phyloP scores from a whole-genome alignment of 2,113 vertebrate genomes.

The Protobothrops flavoviridis region DNA sequence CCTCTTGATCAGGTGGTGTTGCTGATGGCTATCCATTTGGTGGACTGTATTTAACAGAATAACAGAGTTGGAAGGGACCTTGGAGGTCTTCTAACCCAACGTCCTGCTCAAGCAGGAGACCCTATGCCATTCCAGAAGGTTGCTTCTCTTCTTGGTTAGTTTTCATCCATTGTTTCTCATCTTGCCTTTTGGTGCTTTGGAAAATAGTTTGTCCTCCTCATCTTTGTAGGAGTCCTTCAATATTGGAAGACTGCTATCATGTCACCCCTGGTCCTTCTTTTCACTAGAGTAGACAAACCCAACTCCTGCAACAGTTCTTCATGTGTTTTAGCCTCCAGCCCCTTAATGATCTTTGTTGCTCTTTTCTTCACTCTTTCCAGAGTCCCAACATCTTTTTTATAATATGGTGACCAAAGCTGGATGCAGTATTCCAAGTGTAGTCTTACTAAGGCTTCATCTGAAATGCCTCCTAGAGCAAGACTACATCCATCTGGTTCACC shows the following conservation, averaged over 20 bases:
- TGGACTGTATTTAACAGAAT: not conserved
- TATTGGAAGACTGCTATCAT: not conserved
- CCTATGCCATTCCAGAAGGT: not conserved
- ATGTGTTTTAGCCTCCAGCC: not conserved
- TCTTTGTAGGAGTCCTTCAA: not conserved
- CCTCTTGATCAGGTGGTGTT: not conserved
- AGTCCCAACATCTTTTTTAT: not conserved
- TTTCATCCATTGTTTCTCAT: not conserved
- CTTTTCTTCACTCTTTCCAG: not conserved
- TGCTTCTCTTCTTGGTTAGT: not conserved
- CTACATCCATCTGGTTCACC: not conserved
- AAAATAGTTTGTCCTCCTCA: not conserved
- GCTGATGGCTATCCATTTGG: too few relatives aligned
- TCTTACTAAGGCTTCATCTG: not conserved
- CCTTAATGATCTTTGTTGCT: not conserved
- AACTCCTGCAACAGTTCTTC: not conserved
- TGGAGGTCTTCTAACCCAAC: not conserved
- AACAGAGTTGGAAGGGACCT: not conserved
- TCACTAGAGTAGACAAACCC: not conserved
- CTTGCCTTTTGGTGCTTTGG: not conserved
- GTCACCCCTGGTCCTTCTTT: not conserved
- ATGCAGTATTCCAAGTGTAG: not conserved
- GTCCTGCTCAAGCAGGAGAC: not conserved
- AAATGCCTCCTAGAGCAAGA: too few relatives aligned
- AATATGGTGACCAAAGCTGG: not conserved